Evolutionary conservation across 2,888 invertebrate genomes (phyloP), one percentile per base, ranked within the genome.

Genomic region (Cataglyphis livida): DNA sequence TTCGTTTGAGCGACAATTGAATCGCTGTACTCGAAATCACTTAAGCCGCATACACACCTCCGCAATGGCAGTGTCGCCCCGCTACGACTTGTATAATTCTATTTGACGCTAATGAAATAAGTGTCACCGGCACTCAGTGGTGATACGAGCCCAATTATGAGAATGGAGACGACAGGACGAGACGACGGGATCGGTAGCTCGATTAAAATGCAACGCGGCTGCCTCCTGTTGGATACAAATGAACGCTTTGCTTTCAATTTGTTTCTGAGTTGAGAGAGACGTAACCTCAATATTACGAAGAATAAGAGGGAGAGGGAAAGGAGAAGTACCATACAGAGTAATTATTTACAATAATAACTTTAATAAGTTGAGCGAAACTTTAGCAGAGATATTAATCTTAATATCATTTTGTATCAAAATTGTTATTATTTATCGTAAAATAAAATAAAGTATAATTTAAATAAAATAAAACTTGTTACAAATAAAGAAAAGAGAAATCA

Each of bases 51-150:
- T 64, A 82, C 75, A 81, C 85, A 81, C 44, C 70, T 62, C 44
- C 57, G 15, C 64, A 18, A 83, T 71, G 71, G 83, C 76, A 82
- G 71, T 18, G 79, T 81, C 82, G 48, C 51, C 82, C 44, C 83
- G 68, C 88, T 87, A 83, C 83, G 85, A 87, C 88, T 90, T 89
- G 85, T 89, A 87, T 90, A 91, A 91, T 90, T 90, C 90, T 85
- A 89, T 91, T 90, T 86, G 88, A 87, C 86, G 87, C 68, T 91
- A 91, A 91, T 90, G 91, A 89, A 91, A 90, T 90, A 88, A 91
- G 90, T 89, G 91, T 90, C 87, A 89, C 74, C 64, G 84, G 73
- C 85, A 84, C 87, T 81, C 81, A 61, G 62, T 74, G 74, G 81
- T 81, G 84, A 87, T 84, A 78, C 66, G 88, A 85, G 85, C 82